phyloP scores from a whole-genome alignment of 1,140 invertebrate genomes.

The Pogonognathellus flavescens region DNA sequence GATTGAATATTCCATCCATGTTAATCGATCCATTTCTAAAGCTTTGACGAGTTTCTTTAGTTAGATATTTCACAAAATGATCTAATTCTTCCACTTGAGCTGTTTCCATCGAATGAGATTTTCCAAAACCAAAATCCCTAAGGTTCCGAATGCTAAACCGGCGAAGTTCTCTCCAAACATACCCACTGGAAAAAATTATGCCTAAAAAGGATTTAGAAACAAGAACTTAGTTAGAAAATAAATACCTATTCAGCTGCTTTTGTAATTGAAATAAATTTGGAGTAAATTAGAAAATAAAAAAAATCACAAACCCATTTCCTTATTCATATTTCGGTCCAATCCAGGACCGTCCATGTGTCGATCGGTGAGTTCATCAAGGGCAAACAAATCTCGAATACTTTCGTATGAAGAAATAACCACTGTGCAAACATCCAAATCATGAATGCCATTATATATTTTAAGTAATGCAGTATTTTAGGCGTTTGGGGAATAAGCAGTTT shows the following conservation, averaged over 20 bases:
- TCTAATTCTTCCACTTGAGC: background rate
- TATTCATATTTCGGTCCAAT: constrained; percentile 25
- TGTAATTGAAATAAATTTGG: background rate
- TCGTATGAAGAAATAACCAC: background rate
- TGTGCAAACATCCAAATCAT: no score
- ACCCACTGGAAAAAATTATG: background rate
- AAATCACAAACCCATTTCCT: constrained; percentile 12
- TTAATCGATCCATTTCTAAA: background rate
- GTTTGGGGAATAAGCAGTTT: no score
- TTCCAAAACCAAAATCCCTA: constrained; percentile 40
- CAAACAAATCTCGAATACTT: background rate
- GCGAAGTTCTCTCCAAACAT: constrained; percentile 12
- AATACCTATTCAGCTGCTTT: background rate
- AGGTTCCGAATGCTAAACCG: constrained; percentile 17
- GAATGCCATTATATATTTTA: no score
- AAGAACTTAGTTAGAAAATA: background rate
- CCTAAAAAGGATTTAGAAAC: background rate
- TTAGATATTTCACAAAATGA: background rate
- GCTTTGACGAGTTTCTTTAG: background rate
- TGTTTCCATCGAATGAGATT: background rate
- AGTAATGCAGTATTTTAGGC: no score
- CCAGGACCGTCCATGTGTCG: background rate
- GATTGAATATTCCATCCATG: background rate
- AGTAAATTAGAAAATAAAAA: background rate
- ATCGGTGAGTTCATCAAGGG: background rate